Evolutionary conservation across 2,888 invertebrate species (phyloP).

Genomic region (Listrodromus nycthemerus): DNA sequence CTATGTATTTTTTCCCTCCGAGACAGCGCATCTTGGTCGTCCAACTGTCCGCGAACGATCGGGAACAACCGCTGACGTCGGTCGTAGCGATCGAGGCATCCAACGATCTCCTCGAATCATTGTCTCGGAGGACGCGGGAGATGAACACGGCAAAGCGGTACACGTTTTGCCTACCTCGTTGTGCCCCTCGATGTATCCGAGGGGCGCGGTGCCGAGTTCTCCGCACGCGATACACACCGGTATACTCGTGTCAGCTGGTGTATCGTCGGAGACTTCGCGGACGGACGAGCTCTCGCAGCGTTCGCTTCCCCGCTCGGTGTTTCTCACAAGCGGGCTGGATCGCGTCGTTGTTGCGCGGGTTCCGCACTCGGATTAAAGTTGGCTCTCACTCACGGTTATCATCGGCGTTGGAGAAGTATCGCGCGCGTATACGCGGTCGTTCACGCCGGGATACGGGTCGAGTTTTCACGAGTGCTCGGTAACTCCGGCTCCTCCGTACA

Average conservation of each 20-base stretch:
- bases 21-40: neutral
- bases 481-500: conserved; percentile 3
- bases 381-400: conserved; percentile 39
- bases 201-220: neutral
- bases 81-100: conserved; percentile 33
- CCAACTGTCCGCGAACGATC: conserved; percentile 22
- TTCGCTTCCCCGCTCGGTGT: neutral
- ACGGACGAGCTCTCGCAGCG: conserved; percentile 5
- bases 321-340: neutral
- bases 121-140: conserved; percentile 2
- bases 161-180: conserved; percentile 40
- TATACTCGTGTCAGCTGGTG: neutral
- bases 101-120: conserved; percentile 59
- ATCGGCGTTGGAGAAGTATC: conserved; percentile 49
- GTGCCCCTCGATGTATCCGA: neutral
- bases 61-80: conserved; percentile 24
- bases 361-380: conserved; percentile 14
- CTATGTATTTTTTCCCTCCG: neutral
- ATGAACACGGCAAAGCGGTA: neutral
- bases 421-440: conserved; percentile 56
- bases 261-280: conserved; percentile 42
- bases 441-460: conserved; percentile 62
- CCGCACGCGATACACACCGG: neutral
- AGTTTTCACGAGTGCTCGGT: conserved; percentile 23
- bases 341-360: conserved; percentile 1